Percentiles rank a stretch among this genome's conserved stretches.
phyloP scores from a whole-genome alignment of 2,888 invertebrate genomes.

The Perizoma flavofasciatum region DNA sequence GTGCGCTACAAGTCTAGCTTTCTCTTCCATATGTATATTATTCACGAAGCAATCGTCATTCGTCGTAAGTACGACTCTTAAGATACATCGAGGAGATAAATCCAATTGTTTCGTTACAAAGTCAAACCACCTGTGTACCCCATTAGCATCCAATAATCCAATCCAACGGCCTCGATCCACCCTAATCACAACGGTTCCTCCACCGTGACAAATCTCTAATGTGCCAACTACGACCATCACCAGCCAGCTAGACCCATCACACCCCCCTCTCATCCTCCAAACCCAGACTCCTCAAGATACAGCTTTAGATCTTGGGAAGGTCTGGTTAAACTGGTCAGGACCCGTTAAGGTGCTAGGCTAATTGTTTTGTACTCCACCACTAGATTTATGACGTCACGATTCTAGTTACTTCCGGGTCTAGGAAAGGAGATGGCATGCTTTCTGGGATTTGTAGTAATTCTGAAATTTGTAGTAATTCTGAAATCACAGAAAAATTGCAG shows the following conservation, averaged over 20 bases:
- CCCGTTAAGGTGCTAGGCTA: conserved; percentile 65
- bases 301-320: conserved; percentile 28
- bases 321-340: conserved; percentile 45
- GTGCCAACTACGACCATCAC: conserved; percentile 50
- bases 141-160: conserved; percentile 37
- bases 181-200: conserved; percentile 54
- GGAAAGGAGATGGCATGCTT: conserved; percentile 26
- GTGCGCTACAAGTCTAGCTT: no score
- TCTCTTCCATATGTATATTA: no score
- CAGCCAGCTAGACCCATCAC: conserved; percentile 43
- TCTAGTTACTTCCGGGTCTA: conserved; percentile 48
- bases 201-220: conserved; percentile 70
- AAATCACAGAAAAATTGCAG: background rate
- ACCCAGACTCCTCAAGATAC: conserved; percentile 23
- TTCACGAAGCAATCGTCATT: no score
- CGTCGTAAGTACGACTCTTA: background rate
- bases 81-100: conserved; percentile 15
- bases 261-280: conserved; percentile 28
- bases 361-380: conserved; percentile 61
- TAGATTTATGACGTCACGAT: conserved; percentile 70
- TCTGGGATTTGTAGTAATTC: conserved; percentile 24
- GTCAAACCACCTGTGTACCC: conserved; percentile 28
- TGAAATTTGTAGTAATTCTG: no score
- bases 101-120: conserved; percentile 28
- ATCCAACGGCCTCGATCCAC: conserved; percentile 40